Conservation (phyloP, 2,888 invertebrate species). For the Cylindroiulus punctatus region DNA sequence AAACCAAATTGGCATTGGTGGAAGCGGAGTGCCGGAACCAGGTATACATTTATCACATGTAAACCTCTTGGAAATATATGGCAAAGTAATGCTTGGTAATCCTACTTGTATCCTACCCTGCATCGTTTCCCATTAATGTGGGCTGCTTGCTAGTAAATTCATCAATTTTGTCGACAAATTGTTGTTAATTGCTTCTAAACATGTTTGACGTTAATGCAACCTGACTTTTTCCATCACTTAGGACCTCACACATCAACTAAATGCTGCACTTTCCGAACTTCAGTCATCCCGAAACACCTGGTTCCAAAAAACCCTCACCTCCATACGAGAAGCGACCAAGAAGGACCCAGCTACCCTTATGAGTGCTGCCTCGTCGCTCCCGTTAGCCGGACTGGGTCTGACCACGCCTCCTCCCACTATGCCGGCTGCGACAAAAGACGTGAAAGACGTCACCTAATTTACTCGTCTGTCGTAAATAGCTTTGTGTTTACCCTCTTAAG, state of each 20-base stretch:
- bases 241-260: slow-evolving; percentile 91
- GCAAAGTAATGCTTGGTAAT: background rate
- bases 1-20: slow-evolving; percentile 95
- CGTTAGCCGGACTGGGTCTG: background rate
- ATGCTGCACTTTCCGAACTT: slow-evolving; percentile 81
- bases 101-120: no score
- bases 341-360: slow-evolving; percentile 60
- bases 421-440: background rate
- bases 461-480: background rate
- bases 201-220: background rate
- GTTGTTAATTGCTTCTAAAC: background rate
- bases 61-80: background rate
- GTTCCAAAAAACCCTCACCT: slow-evolving; percentile 89
- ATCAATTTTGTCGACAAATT: background rate
- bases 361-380: background rate
- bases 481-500: background rate
- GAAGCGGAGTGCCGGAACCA: slow-evolving; percentile 97
- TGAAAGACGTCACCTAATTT: background rate
- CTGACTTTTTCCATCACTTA: slow-evolving; percentile 65
- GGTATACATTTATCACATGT: slow-evolving; percentile 66
- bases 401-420: background rate
- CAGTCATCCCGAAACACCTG: slow-evolving; percentile 79
- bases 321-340: slow-evolving; percentile 69
- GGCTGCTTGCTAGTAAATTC: no score
- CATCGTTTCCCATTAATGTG: background rate